Evolutionary conservation across 2,888 invertebrate species (phyloP), one percentile per base, ranked within the genome.

Genomic region (Polydrusus pterygomalis): DNA sequence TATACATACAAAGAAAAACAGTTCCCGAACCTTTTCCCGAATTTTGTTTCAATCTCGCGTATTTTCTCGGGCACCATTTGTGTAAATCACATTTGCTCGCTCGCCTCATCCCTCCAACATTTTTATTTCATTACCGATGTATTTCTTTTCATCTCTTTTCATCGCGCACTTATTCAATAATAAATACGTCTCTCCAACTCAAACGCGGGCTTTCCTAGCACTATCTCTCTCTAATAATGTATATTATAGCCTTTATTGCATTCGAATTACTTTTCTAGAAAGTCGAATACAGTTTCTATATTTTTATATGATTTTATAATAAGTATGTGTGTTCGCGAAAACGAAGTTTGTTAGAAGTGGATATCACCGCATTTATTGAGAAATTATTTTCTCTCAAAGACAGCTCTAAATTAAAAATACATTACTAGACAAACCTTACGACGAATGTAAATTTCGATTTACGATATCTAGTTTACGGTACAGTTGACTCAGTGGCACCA

Each of bases 141-240:
- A 71, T 71, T 75, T 72, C 77, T 74, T 77, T 77, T 77, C 77
- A 74, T 77, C 77, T 71, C 77, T 74, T 77, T 77, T 77, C 77
- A 75, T 77, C 77, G 77, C 68, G 62, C 63, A 43, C 74, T 74
- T 75, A 77, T 77, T 77, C 74, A 77, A 77, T 77, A 77, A 77
- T 77, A 77, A 77, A 77, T 77, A 77, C 73, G 69, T 77, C 69
- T 77, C 70, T 69, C 73, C 71, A 49, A 38, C 68, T 45, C 64
- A 77, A 72, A 68, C 70, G 72, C 60, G 25, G 63, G 43, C 54
- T 40, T 68, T 69, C 40, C 74, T 74, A 18, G 62, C 68, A 72
- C 76, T 76, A 67, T 76, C 76, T 76, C 63, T 38, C 63, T 71
- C 76, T 70, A 63, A 76, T 72, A 76, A 71, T 72, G 68, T 76